These are phyloP conservation scores for Magallana angulata DNA, from an alignment of 1,140 invertebrate genomes.

Conservation along the genomic window DNA sequence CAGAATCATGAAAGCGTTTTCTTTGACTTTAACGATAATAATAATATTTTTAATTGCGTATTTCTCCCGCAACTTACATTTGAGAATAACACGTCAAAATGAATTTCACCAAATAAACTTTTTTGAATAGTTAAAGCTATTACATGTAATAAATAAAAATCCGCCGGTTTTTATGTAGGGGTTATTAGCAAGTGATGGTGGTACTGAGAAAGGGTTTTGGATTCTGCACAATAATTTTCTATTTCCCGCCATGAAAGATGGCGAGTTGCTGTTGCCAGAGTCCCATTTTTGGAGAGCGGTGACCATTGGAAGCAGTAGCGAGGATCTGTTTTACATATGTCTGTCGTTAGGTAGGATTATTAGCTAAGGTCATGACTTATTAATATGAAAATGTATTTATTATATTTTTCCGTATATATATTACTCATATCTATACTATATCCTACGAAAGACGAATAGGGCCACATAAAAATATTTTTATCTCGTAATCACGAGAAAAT, in stretches of 20 bases:
- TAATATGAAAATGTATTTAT: too few species aligned
- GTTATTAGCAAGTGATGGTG: slow-evolving; percentile 36
- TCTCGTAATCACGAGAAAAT: too few species aligned
- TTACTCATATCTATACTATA: too few species aligned
- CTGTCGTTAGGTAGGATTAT: slow-evolving; percentile 38
- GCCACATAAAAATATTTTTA: too few species aligned
- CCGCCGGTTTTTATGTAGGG: background rate
- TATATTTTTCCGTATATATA: too few species aligned
- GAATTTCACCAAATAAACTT: background rate
- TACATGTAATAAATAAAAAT: background rate
- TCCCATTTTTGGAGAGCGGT: background rate
- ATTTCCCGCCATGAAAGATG: slow-evolving; percentile 24
- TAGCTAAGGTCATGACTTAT: too few species aligned
- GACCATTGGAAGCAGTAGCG: slow-evolving; percentile 27
- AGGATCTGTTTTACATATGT: slow-evolving; percentile 49
- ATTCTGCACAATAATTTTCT: slow-evolving; percentile 51
- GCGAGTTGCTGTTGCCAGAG: background rate
- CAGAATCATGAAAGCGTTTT: too few species aligned
- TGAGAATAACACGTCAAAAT: too few species aligned
- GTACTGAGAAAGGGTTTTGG: slow-evolving; percentile 30
- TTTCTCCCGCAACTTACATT: too few species aligned
- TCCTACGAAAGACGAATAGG: too few species aligned
- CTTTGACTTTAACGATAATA: too few species aligned
- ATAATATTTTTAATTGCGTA: too few species aligned
- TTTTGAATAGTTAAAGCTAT: background rate